Percentiles rank a stretch among this genome's conserved stretches.
These are phyloP conservation scores for Corythoichthys intestinalis DNA, from an alignment of 2,113 vertebrate species.

Conservation along the genomic window DNA sequence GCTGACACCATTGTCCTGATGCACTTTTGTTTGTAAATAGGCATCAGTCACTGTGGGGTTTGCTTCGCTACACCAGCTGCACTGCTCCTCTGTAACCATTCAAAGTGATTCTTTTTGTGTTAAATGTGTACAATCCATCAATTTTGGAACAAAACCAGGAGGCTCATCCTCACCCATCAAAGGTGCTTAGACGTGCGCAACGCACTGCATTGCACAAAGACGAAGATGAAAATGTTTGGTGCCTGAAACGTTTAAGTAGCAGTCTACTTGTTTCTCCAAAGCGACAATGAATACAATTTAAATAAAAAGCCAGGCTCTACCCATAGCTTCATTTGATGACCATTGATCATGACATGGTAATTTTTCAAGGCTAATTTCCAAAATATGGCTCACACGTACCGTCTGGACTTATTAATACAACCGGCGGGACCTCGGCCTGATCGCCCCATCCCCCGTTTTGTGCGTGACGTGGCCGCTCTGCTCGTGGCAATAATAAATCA, in stretches of 20 bases:
- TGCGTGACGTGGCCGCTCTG: constrained; percentile 49
- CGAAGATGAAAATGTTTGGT: constrained; percentile 6
- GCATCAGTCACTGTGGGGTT: constrained; percentile 45
- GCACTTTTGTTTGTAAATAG: constrained; percentile 51
- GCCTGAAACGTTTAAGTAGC: constrained; percentile 28
- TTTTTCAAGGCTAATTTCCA: constrained; percentile 74
- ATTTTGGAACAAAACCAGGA: not conserved
- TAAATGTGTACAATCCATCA: constrained; percentile 11
- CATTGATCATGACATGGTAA: constrained; percentile 65
- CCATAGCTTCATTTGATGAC: constrained; percentile 58
- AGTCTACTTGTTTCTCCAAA: constrained; percentile 25
- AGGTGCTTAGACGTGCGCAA: not conserved
- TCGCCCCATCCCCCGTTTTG: constrained; percentile 2
- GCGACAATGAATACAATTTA: constrained; percentile 40
- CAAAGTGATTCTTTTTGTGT: constrained; percentile 2
- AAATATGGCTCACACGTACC: constrained; percentile 69
- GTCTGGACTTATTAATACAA: constrained; percentile 72
- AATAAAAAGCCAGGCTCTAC: constrained; percentile 41
- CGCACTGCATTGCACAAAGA: constrained; percentile 24
- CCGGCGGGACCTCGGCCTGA: constrained; percentile 21
- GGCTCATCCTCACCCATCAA: constrained; percentile 5
- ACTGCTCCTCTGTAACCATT: constrained; percentile 1
- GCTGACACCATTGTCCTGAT: constrained; percentile 35
- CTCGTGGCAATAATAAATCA: constrained; percentile 74
- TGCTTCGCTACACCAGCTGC: constrained; percentile 12